These are phyloP conservation scores for Artibeus jamaicensis DNA, from an alignment of 2,797 vertebrate genomes.

Conservation along the genomic window DNA sequence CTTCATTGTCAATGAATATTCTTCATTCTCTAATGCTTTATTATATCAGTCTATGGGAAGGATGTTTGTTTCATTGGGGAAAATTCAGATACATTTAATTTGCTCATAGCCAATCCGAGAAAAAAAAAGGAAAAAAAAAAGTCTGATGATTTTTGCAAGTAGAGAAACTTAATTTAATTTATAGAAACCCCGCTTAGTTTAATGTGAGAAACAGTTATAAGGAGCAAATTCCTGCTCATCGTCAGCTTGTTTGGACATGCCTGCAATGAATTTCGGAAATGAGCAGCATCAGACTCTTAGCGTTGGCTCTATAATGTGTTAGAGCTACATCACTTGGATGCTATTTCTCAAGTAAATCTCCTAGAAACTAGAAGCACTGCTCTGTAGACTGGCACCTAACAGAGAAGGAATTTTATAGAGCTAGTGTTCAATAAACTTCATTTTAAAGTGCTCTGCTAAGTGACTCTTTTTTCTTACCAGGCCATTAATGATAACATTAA, in stretches of 20 bases:
- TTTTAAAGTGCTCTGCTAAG: not conserved
- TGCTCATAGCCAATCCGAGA: not conserved
- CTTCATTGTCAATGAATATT: constrained; percentile 27
- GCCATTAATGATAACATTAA: not conserved
- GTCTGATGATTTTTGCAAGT: not conserved
- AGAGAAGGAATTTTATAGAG: not conserved
- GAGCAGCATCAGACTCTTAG: not conserved
- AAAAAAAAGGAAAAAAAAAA: not conserved
- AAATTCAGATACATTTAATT: constrained; percentile 3
- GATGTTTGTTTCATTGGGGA: not conserved
- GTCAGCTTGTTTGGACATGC: not conserved
- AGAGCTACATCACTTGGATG: not conserved
- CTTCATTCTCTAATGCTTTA: not conserved
- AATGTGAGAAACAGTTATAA: not conserved
- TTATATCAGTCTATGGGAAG: not conserved
- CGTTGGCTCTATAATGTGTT: not conserved
- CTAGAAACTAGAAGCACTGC: not conserved
- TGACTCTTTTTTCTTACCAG: not conserved
- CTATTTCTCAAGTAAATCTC: not conserved
- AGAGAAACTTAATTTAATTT: not conserved
- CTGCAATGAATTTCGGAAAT: not conserved
- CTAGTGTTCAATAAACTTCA: not conserved
- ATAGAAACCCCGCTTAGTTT: not conserved
- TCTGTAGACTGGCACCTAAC: not conserved
- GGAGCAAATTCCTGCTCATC: not conserved